phyloP scores from a whole-genome alignment of 2,888 invertebrate genomes.

The Plebejus anna region DNA sequence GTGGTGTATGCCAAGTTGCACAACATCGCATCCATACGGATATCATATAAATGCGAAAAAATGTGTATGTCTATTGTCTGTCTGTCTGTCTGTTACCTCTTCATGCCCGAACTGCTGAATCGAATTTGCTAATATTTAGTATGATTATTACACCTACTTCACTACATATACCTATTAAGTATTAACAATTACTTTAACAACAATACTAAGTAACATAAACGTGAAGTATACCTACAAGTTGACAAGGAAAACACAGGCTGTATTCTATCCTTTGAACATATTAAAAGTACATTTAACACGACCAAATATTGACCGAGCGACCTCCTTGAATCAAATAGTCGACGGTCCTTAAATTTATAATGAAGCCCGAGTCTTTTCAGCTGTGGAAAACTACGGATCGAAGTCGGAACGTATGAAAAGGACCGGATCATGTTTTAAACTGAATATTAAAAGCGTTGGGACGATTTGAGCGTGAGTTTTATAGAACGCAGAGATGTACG shows the following conservation, averaged over 20 bases:
- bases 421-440: neutral
- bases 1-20: no score
- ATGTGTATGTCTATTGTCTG: no score
- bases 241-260: neutral
- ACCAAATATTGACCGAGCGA: constrained; percentile 26
- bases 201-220: neutral
- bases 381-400: constrained; percentile 23
- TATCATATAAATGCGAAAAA: no score
- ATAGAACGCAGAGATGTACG: neutral
- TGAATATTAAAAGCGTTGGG: neutral
- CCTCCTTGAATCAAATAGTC: constrained; percentile 27
- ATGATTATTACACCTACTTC: no score
- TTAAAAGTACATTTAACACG: constrained; percentile 4
- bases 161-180: no score
- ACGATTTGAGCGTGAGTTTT: neutral
- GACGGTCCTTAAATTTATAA: constrained; percentile 30
- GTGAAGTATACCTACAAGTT: neutral
- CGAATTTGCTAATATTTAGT: no score
- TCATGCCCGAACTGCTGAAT: no score
- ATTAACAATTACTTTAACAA: neutral
- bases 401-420: constrained; percentile 25
- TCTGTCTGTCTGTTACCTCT: no score
- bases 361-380: constrained; percentile 27
- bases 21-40: no score
- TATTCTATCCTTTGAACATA: neutral